A percentile compares a stretch with the other conserved stretches of the same genome.
Conservation (phyloP, 2,888 invertebrate species). For the Cynaeus angustus region DNA sequence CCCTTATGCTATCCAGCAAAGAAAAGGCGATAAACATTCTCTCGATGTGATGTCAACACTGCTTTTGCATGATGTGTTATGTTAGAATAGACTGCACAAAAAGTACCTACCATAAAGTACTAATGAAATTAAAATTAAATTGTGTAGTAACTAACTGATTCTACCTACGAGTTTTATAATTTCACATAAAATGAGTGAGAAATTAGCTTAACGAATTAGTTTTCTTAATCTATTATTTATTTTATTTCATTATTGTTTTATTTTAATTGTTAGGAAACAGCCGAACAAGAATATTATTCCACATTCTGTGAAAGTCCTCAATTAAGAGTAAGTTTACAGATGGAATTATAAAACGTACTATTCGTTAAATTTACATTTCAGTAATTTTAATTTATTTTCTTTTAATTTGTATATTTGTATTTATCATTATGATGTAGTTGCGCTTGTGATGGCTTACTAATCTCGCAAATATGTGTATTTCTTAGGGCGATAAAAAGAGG, state of each 20-base stretch:
- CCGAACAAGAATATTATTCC: conserved; percentile 69
- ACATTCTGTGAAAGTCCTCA: conserved; percentile 67
- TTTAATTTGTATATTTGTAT: conserved; percentile 21
- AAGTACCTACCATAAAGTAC: conserved; percentile 55
- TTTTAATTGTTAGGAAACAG: conserved; percentile 65
- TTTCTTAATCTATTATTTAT: conserved; percentile 26
- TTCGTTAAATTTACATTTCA: neutral
- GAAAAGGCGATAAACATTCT: conserved; percentile 18
- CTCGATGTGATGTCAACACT: conserved; percentile 36
- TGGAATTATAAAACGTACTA: conserved; percentile 44
- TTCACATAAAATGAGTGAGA: conserved; percentile 27
- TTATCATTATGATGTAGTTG: too few relatives aligned
- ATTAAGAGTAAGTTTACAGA: conserved; percentile 60
- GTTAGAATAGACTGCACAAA: conserved; percentile 58
- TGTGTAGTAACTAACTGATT: conserved; percentile 31
- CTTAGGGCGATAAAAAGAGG: conserved; percentile 89
- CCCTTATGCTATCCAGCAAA: conserved; percentile 9
- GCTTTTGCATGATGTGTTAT: conserved; percentile 52
- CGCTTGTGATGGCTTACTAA: neutral
- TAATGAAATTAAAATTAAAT: conserved; percentile 27
- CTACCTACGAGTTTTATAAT: conserved; percentile 33
- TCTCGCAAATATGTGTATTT: conserved; percentile 48
- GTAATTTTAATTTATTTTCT: conserved; percentile 21
- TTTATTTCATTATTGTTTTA: conserved; percentile 51
- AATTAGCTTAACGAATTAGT: conserved; percentile 23